Conservation (phyloP, 2,888 invertebrate genomes). For the Ophioninae sp. region DNA sequence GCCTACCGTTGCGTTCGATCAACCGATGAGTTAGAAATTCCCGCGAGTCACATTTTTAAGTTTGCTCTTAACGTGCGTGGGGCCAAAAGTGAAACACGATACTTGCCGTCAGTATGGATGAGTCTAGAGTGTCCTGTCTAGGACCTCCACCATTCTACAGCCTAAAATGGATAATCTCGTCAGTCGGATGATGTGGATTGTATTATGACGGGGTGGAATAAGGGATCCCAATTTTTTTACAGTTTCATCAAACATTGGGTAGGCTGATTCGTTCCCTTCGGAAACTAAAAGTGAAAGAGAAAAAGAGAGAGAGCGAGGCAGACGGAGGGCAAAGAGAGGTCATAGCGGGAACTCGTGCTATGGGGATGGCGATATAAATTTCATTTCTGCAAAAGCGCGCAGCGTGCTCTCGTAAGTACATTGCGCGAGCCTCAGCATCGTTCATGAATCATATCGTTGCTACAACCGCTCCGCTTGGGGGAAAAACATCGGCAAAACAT, state of each 20-base stretch:
- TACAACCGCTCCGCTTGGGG: constrained; percentile 36
- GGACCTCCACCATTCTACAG: constrained; percentile 31
- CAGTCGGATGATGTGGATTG: constrained; percentile 49
- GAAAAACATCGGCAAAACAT: constrained; percentile 63
- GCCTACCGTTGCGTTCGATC: constrained; percentile 40
- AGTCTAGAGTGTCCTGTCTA: constrained; percentile 42
- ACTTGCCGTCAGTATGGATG: constrained; percentile 40
- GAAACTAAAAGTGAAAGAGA: neutral
- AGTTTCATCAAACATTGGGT: constrained; percentile 8
- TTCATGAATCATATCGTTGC: constrained; percentile 65
- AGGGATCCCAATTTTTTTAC: neutral
- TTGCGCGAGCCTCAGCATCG: constrained; percentile 28
- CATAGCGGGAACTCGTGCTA: constrained; percentile 35
- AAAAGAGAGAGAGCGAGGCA: constrained; percentile 31
- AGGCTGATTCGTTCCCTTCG: constrained; percentile 26
- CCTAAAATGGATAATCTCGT: constrained; percentile 57
- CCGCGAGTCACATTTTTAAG: constrained; percentile 62
- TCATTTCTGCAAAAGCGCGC: constrained; percentile 57
- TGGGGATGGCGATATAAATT: constrained; percentile 50
- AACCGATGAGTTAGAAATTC: constrained; percentile 10
- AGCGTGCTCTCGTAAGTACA: constrained; percentile 36
- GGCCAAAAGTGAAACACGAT: constrained; percentile 58
- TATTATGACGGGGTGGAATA: constrained; percentile 45
- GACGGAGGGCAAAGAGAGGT: constrained; percentile 40
- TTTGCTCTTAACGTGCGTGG: constrained; percentile 60